phyloP scores from a whole-genome alignment of 2,113 vertebrate genomes.

The Verasper variegatus region DNA sequence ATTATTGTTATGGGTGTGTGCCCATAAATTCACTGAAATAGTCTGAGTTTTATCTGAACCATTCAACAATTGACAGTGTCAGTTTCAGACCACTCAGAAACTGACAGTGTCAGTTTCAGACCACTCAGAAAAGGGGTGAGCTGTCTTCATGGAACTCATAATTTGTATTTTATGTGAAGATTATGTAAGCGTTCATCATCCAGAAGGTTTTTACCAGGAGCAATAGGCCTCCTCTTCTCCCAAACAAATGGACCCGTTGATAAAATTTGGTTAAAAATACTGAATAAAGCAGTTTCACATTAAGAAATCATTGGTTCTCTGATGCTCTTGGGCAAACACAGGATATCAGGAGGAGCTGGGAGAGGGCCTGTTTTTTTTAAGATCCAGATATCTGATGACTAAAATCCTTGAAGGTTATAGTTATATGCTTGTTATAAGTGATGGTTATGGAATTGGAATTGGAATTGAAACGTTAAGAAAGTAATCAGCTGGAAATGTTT shows the following conservation, averaged over 20 bases:
- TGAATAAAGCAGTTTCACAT: neutral
- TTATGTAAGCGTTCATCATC: neutral
- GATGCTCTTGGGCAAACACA: too few relatives aligned
- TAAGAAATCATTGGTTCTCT: neutral
- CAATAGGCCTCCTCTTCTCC: neutral
- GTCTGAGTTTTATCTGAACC: too few relatives aligned
- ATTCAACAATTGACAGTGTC: too few relatives aligned
- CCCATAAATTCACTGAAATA: too few relatives aligned
- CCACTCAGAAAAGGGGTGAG: too few relatives aligned
- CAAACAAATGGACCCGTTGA: neutral
- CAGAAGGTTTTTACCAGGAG: neutral
- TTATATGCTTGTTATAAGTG: neutral
- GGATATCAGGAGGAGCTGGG: neutral
- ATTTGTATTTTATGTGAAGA: neutral
- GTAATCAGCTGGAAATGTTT: conserved; percentile 6
- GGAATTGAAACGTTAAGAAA: neutral
- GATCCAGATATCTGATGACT: neutral
- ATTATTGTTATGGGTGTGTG: too few relatives aligned
- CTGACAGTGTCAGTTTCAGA: too few relatives aligned
- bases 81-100: too few relatives aligned
- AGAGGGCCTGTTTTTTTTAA: neutral
- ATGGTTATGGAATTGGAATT: neutral
- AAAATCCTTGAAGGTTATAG: neutral
- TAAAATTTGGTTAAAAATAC: neutral
- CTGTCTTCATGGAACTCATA: neutral